Conservation (phyloP, 2,888 invertebrate genomes). For the Hypena proboscidalis region DNA sequence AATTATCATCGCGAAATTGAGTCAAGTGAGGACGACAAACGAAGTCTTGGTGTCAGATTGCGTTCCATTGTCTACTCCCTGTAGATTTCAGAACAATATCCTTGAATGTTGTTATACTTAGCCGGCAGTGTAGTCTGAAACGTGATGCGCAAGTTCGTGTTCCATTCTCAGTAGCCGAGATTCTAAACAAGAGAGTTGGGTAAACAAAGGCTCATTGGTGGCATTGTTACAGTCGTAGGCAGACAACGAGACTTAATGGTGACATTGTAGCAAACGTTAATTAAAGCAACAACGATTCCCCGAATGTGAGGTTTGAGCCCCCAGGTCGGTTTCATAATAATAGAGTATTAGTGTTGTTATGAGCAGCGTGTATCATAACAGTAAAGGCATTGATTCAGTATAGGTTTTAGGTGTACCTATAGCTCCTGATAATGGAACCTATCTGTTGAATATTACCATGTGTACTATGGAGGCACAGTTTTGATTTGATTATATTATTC, state of each 20-base stretch:
- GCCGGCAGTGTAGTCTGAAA: conserved; percentile 32
- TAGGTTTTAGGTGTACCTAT: too few relatives aligned
- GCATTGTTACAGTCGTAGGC: conserved; percentile 61
- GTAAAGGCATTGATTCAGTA: neutral
- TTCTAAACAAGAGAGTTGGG: conserved; percentile 49
- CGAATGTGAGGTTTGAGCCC: conserved; percentile 63
- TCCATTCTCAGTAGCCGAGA: conserved; percentile 39
- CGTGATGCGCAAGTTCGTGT: conserved; percentile 33
- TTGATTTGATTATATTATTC: too few relatives aligned
- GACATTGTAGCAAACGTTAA: conserved; percentile 80
- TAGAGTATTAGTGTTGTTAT: conserved; percentile 41
- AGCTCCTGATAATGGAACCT: too few relatives aligned
- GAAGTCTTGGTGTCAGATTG: conserved; percentile 22
- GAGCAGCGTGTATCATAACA: conserved; percentile 4
- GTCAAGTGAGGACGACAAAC: conserved; percentile 42
- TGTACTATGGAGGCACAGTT: too few relatives aligned
- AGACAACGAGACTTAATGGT: conserved; percentile 74
- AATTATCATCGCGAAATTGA: conserved; percentile 76
- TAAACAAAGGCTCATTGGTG: conserved; percentile 68
- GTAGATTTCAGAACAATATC: conserved; percentile 24
- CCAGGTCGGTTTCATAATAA: conserved; percentile 47
- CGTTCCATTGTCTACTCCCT: conserved; percentile 34
- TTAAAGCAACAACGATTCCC: conserved; percentile 72
- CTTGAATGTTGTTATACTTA: conserved; percentile 30
- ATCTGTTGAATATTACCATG: too few relatives aligned